phyloP scores from a whole-genome alignment of 2,797 vertebrate species.

The Merluccius polli region DNA sequence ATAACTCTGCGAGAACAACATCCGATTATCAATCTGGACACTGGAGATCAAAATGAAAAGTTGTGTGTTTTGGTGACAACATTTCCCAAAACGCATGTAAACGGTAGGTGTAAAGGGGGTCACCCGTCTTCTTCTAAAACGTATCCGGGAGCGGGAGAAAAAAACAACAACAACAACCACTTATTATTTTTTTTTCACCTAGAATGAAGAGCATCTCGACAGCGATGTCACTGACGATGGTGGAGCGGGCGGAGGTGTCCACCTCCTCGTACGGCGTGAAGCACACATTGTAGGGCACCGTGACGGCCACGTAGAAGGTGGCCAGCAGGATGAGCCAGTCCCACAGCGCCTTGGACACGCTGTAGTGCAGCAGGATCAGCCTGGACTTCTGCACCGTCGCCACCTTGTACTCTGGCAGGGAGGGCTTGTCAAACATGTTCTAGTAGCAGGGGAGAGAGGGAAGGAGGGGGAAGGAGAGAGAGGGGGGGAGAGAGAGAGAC shows the following conservation, averaged over 20 bases:
- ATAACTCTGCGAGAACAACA: too few relatives aligned
- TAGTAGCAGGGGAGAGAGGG: constrained; percentile 73
- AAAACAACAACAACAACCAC: not conserved
- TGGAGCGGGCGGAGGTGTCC: constrained; percentile 79
- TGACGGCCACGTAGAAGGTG: constrained; percentile 94
- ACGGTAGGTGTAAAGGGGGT: not conserved
- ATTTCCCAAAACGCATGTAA: not conserved
- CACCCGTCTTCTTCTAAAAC: not conserved
- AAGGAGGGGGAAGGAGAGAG: constrained; percentile 12
- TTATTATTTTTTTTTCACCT: constrained; percentile 70
- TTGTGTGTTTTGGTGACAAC: not conserved
- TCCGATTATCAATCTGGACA: too few relatives aligned
- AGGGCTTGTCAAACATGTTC: constrained; percentile 84
- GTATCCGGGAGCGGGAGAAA: not conserved
- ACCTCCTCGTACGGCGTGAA: constrained; percentile 79
- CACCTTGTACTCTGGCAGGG: constrained; percentile 94
- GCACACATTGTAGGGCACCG: constrained; percentile 95
- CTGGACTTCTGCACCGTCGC: constrained; percentile 89
- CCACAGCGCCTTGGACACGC: constrained; percentile 92
- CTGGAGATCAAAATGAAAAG: not conserved
- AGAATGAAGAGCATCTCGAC: constrained; percentile 98
- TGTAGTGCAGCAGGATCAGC: constrained; percentile 97
- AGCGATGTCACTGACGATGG: constrained; percentile 87
- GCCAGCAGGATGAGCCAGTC: constrained; percentile 95
- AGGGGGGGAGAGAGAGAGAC: too few relatives aligned